Base-by-base conservation (phyloP, 2,113 vertebrate genomes). In the Bucco capensis region DNA sequence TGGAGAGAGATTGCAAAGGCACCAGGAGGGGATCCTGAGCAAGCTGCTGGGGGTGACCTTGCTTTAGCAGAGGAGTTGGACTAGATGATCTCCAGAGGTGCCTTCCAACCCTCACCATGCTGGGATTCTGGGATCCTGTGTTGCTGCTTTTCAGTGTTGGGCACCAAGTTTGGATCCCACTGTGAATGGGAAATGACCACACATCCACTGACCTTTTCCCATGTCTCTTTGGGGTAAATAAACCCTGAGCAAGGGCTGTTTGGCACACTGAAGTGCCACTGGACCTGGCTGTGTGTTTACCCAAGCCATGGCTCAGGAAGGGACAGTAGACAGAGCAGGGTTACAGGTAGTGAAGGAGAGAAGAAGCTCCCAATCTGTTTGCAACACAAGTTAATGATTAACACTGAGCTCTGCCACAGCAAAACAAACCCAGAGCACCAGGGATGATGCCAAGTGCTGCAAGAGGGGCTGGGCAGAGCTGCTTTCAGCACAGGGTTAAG, bases 201-300 rank as follows among this genome's bases (percentile, higher is more conserved):
- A 6, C 6, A 31, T 35, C 56, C 49, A 2, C 80, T 69, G 27
- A 8, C 71, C 82, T 70, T 64, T 71, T 53, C 66, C 38, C 61
- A 2, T 74, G 58, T 72, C 46, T 42, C 37, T 46, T 8, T 3
- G 2, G 60, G 69, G 69, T 65, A 38, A 93, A 76, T 40, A 77
- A 88, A 66, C n/a, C 7, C 19, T 0, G 7, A 16, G 23, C 1
- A 0, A 69, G 50, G 56, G 27, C 54, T 57, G 46, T 2, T 3
- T 1, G 1, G 23, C 13, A 5, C 2, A 6, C 61, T 19, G 35
- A 22, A 40, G 31, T 10, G 76, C 23, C 8, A 17, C 19, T 10
- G 19, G 28, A 40, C 30, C 46, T 4, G 27, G 31, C 70, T n/a
- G 40, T 0, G 1, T 47, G 7, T 74, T 47, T 79, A 50, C 71